Base-by-base conservation (phyloP, 2,888 invertebrate species). In the Copidosoma aretas region DNA sequence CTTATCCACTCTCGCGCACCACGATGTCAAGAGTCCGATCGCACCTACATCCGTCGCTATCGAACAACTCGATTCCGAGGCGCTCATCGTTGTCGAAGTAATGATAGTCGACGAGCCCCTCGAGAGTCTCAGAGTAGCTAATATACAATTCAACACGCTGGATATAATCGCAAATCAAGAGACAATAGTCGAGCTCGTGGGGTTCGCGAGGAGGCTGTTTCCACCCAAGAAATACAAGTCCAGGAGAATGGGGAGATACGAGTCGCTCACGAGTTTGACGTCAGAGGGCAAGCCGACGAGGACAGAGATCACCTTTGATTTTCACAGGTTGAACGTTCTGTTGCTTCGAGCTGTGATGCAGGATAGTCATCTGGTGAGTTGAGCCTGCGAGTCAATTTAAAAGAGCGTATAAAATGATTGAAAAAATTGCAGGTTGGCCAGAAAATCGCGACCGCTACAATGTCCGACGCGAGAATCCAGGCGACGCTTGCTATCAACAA, bases 131-230 rank as follows among this genome's bases (percentile, higher is more conserved):
- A 90, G 93, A 76, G 90, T 95, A 59, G 93, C 94, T 0, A 94
- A 93, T 78, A 92, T 97, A 76, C 90, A 95, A 75, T 97, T 97
- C 80, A 97, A 97, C 81, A 97, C 93, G 82, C 86, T 97, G 74
- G 97, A 97, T 82, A 93, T 97, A 64, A 97, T 97, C 73, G 96
- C 96, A 0, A 97, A 97, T 84, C 97, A 97, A 82, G 96, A 96
- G 84, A 97, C 97, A 0, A 92, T 97, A 73, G 93, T 97, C 14
- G 97, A 98, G 83, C 84, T 98, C 68, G 88, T 96, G 74, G 93
- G 94, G n/a, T 97, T 97, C 80, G 88, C 90, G 4, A 91, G 92
- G 77, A 88, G 94, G 60, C 89, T 94, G 3, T 87, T 89, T 71
- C 89, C 88, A 0, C 63, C 77, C 0, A 73, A 73, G 1, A 81